Evolutionary conservation across 2,888 invertebrate species (phyloP).

Genomic region (Pollenia angustigena): DNA sequence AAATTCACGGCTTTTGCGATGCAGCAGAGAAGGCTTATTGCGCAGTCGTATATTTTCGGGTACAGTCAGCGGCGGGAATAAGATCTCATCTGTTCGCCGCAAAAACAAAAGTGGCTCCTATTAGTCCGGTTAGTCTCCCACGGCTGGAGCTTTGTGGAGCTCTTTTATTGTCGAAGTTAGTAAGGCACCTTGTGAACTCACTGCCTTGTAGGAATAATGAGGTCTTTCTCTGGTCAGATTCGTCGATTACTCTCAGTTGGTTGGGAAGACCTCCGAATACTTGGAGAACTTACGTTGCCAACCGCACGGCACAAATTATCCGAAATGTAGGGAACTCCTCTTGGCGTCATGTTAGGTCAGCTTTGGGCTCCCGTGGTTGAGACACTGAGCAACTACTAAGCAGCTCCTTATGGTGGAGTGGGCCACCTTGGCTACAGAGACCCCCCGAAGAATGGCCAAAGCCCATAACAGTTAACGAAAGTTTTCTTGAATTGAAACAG

Average conservation of each 20-base stretch:
- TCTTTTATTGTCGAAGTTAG: slow-evolving; percentile 59
- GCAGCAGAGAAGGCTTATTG: slow-evolving; percentile 50
- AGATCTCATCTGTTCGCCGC: slow-evolving; percentile 46
- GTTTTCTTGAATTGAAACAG: too few species aligned
- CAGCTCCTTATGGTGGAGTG: slow-evolving; percentile 57
- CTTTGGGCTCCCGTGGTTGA: slow-evolving; percentile 55
- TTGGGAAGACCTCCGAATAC: too few species aligned
- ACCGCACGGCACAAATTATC: not conserved
- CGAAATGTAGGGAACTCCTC: not conserved
- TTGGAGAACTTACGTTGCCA: too few species aligned
- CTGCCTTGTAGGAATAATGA: too few species aligned
- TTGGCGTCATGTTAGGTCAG: slow-evolving; percentile 64
- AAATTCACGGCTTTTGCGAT: slow-evolving; percentile 67
- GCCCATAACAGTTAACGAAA: too few species aligned
- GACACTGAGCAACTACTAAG: not conserved
- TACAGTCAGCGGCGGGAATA: not conserved
- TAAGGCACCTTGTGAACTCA: not conserved
- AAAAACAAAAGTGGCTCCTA: slow-evolving; percentile 71
- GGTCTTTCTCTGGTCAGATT: too few species aligned
- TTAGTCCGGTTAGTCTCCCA: slow-evolving; percentile 61
- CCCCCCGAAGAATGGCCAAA: too few species aligned
- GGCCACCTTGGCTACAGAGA: too few species aligned
- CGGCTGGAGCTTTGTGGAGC: slow-evolving; percentile 67
- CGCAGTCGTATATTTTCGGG: slow-evolving; percentile 49
- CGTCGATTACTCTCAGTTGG: too few species aligned